phyloP scores from a whole-genome alignment of 2,888 invertebrate genomes.

The Latrodectus elegans region DNA sequence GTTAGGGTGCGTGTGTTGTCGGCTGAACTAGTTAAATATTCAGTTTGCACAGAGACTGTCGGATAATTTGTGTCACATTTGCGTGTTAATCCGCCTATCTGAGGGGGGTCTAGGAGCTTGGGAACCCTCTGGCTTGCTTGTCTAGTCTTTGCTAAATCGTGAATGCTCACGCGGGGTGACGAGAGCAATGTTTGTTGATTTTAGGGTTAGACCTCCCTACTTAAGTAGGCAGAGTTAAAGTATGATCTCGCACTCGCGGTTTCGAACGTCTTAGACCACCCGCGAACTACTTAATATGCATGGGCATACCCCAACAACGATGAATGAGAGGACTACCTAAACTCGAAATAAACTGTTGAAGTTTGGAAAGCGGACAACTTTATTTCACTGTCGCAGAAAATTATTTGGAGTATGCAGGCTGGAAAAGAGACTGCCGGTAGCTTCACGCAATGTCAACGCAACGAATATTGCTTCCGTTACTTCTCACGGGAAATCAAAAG shows the following conservation, averaged over 20 bases:
- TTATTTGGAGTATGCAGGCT: background rate
- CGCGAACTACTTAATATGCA: constrained; percentile 34
- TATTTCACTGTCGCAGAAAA: background rate
- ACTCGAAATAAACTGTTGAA: constrained; percentile 25
- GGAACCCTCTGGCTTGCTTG: constrained; percentile 23
- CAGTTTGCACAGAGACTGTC: constrained; percentile 57
- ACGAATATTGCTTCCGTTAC: too few species aligned
- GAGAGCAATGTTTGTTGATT: constrained; percentile 37
- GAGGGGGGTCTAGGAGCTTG: constrained; percentile 7
- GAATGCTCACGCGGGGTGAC: constrained; percentile 37
- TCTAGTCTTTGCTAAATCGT: constrained; percentile 44
- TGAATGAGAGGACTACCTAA: background rate
- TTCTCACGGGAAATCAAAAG: too few species aligned
- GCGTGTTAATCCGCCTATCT: constrained; percentile 57
- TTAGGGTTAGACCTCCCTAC: constrained; percentile 1
- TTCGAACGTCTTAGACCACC: background rate
- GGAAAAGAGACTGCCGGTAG: background rate
- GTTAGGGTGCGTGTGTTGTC: constrained; percentile 41
- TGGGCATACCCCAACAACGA: constrained; percentile 12
- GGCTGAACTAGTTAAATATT: constrained; percentile 52
- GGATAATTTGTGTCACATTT: constrained; percentile 68
- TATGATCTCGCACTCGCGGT: background rate
- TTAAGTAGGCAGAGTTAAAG: constrained; percentile 8
- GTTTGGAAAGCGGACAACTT: constrained; percentile 7
- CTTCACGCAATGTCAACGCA: background rate